Evolutionary conservation across 1,140 invertebrate genomes (phyloP).

Genomic region (Lordiphosa mommai): DNA sequence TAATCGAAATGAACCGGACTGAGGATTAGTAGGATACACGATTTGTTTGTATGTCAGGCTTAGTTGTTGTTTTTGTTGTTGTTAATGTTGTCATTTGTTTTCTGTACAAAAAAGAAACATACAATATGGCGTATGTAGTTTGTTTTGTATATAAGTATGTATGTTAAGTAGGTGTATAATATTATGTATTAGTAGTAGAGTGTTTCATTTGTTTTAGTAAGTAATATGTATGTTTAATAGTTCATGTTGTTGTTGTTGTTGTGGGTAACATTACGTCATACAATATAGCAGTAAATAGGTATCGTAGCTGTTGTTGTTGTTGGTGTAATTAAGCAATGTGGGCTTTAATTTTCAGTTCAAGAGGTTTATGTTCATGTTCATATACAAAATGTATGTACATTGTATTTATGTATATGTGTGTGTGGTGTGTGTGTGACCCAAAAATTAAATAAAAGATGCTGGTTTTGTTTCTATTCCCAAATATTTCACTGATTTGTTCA

Average conservation of each 20-base stretch:
- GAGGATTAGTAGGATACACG: constrained; percentile 53
- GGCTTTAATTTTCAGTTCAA: constrained; percentile 36
- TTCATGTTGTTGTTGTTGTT: constrained; percentile 35
- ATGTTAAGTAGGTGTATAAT: constrained; percentile 47
- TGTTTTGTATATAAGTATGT: constrained; percentile 64
- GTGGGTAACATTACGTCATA: constrained; percentile 70
- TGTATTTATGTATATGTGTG: constrained; percentile 6
- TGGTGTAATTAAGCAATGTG: constrained; percentile 13
- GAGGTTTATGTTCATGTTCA: constrained; percentile 9
- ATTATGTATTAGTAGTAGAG: constrained; percentile 47
- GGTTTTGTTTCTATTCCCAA: too few relatives aligned
- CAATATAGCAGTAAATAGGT: constrained; percentile 71
- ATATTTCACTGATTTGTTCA: too few relatives aligned
- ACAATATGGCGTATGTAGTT: constrained; percentile 70
- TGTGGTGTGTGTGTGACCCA: background rate
- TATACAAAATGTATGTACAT: constrained; percentile 6
- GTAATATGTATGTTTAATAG: constrained; percentile 28
- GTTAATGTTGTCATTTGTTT: too few relatives aligned
- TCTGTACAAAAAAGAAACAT: constrained; percentile 63
- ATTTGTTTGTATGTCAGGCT: constrained; percentile 64
- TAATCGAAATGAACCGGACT: constrained; percentile 37
- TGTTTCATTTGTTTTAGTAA: constrained; percentile 26
- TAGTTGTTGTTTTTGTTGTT: constrained; percentile 44
- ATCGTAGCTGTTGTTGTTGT: constrained; percentile 59
- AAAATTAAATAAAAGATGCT: too few relatives aligned